Percentiles rank a stretch among this genome's conserved stretches.
Evolutionary conservation across 2,113 vertebrate species (phyloP).

Genomic region (Vidua chalybeata): DNA sequence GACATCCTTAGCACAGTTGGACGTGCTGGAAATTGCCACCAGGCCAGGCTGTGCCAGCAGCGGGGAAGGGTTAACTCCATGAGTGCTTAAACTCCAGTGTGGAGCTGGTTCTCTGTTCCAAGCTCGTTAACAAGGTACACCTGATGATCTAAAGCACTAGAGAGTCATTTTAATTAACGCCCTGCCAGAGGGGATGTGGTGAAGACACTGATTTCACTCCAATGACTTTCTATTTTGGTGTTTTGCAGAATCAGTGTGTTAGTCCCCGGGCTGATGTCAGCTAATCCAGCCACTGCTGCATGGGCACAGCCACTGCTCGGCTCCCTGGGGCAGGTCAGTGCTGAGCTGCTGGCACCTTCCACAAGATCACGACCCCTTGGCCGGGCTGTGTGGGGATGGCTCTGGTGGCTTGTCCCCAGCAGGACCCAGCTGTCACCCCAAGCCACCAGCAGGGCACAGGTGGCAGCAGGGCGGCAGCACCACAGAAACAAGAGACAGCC

Average conservation of each 20-base stretch:
- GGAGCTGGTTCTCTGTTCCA: slow-evolving; percentile 30
- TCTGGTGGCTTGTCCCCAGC: rapidly evolving
- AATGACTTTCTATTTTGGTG: slow-evolving; percentile 55
- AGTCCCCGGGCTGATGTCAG: neutral
- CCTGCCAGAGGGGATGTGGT: slow-evolving; percentile 61
- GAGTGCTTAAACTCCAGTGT: neutral
- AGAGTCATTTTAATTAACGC: slow-evolving; percentile 63
- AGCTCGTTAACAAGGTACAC: slow-evolving; percentile 58
- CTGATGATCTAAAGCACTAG: slow-evolving; percentile 64
- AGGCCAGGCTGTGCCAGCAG: neutral
- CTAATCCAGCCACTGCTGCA: neutral
- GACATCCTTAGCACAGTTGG: neutral
- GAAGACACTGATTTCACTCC: slow-evolving; percentile 63
- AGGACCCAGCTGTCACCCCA: neutral
- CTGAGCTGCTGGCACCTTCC: neutral
- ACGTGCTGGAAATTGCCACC: neutral
- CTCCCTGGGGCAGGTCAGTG: neutral
- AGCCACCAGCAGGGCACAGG: rapidly evolving
- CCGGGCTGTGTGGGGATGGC: neutral
- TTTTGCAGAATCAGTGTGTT: neutral
- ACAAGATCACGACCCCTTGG: rapidly evolving
- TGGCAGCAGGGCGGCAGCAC: rapidly evolving
- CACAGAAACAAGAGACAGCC: rapidly evolving
- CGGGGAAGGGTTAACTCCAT: slow-evolving; percentile 53
- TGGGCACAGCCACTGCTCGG: neutral